A percentile compares a stretch with the other conserved stretches of the same genome.
Conservation (phyloP, 2,113 vertebrate species). For the Daphoenositta chrysoptera region DNA sequence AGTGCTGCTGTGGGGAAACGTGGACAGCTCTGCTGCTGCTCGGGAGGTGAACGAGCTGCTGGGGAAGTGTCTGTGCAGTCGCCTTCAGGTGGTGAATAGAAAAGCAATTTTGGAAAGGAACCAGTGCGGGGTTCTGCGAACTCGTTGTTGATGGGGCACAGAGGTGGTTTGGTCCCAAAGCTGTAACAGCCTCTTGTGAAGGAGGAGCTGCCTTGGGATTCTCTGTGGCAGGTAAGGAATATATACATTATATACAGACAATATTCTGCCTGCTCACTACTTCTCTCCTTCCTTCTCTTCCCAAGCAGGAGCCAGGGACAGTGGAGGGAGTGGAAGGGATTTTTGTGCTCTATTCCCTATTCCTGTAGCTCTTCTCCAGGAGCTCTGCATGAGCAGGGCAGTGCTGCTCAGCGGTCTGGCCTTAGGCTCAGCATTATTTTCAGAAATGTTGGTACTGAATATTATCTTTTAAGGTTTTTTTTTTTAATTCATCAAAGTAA, state of each 20-base stretch:
- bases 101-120: accelerated
- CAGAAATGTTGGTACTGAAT: neutral
- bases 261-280: neutral
- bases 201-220: neutral
- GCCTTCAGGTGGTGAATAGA: neutral
- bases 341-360: neutral
- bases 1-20: neutral
- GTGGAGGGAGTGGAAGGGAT: neutral
- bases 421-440: neutral
- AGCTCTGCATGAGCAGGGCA: neutral
- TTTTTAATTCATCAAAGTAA: neutral
- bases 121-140: neutral
- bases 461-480: neutral
- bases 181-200: neutral
- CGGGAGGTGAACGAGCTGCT: accelerated
- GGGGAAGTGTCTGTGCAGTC: neutral
- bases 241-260: too few relatives aligned
- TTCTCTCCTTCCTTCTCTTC: neutral
- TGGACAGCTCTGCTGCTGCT: neutral
- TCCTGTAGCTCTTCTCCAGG: neutral
- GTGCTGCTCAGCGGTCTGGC: neutral
- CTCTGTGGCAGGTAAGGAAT: neutral
- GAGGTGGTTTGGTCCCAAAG: neutral
- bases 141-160: too few relatives aligned
- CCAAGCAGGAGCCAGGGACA: neutral